Conservation (phyloP, 1,140 invertebrate species). For the Micrasema minimum region DNA sequence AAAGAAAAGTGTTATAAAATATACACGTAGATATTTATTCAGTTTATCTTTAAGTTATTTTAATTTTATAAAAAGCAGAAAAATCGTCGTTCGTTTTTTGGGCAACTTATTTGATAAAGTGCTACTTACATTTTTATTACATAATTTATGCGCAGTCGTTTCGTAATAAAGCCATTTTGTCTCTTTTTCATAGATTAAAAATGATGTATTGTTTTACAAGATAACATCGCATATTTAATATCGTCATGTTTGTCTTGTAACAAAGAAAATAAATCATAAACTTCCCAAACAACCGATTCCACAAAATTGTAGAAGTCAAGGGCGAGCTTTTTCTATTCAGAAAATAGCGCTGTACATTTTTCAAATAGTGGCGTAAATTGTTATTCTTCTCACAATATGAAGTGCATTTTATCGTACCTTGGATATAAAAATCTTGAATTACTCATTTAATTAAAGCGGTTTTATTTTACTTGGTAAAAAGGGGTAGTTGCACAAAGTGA, state of each 20-base stretch:
- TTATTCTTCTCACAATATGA: slow-evolving; percentile 5
- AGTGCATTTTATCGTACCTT: slow-evolving; percentile 6
- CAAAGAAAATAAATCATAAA: slow-evolving; percentile 17
- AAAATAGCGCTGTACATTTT: no score
- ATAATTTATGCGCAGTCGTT: slow-evolving; percentile 9
- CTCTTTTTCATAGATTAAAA: slow-evolving; percentile 18
- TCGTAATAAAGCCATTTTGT: slow-evolving; percentile 17
- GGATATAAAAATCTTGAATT: not conserved
- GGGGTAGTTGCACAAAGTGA: no score
- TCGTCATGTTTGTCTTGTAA: not conserved
- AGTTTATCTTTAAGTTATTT: no score
- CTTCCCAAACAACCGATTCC: not conserved
- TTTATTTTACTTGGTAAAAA: slow-evolving; percentile 1
- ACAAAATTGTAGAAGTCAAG: no score
- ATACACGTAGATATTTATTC: no score
- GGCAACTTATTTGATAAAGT: no score
- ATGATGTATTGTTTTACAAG: slow-evolving; percentile 15
- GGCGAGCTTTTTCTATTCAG: no score
- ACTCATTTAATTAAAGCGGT: slow-evolving; percentile 16
- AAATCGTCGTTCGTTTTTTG: no score
- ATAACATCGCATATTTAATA: not conserved
- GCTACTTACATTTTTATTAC: no score
- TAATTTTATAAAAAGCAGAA: no score
- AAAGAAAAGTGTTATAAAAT: no score
- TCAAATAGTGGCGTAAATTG: no score